Conservation (phyloP, 2,888 invertebrate genomes). For the Eupsilia transversa region DNA sequence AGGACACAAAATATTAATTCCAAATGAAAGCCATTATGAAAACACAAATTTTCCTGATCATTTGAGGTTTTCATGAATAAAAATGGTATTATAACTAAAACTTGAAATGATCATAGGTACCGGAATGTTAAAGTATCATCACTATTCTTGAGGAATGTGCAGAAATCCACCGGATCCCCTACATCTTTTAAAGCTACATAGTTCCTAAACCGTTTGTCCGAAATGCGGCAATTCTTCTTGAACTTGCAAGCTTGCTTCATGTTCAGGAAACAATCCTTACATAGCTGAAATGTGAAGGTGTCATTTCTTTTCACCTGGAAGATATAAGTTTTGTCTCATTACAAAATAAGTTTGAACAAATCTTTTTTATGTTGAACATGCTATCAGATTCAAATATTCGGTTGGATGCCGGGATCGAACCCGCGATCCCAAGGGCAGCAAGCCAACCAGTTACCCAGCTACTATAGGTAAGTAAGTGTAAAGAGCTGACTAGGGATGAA, state of each 20-base stretch:
- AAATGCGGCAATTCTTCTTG: constrained; percentile 85
- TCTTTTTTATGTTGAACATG: neutral
- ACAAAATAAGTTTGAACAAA: no score
- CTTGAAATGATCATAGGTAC: constrained; percentile 67
- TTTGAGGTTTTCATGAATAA: neutral
- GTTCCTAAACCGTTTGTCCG: constrained; percentile 82
- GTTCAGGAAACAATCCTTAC: constrained; percentile 83
- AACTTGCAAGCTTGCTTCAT: constrained; percentile 86
- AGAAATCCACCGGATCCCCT: constrained; percentile 78
- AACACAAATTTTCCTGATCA: neutral
- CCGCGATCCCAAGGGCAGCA: no score
- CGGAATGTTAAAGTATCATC: constrained; percentile 79
- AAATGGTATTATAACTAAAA: neutral
- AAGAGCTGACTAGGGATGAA: neutral
- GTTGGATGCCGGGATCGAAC: neutral
- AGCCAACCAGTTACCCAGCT: neutral
- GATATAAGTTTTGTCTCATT: no score
- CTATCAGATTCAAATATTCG: neutral
- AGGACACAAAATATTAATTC: neutral
- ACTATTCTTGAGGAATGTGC: constrained; percentile 79
- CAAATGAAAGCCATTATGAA: neutral
- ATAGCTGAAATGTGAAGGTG: constrained; percentile 83
- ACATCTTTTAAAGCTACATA: constrained; percentile 78
- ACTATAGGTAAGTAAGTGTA: neutral
- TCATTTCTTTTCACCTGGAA: constrained; percentile 86